Base-by-base conservation (phyloP, 2,797 vertebrate species). In the Ispidina picta region DNA sequence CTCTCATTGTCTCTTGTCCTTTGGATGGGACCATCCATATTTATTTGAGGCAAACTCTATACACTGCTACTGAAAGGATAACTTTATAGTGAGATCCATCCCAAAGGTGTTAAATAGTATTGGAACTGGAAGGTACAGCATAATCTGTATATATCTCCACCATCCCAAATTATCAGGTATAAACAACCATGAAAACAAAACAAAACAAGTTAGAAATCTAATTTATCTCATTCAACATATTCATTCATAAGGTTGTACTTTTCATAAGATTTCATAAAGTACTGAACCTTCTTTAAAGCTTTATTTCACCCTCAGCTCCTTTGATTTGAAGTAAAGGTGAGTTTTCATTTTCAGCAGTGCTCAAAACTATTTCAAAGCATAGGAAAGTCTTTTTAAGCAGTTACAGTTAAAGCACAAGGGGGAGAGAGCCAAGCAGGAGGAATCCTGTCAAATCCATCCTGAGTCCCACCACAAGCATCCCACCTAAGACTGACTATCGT, bases 171-270 rank as follows among this genome's bases (percentile, higher is more conserved):
- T 55, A 58, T 13, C 41, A 41, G 21, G 6, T 23, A 21, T 5
- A 49, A 6, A 81, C 17, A 56, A 83, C 41, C 1, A 2, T 4
- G 7, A 10, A 11, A 12, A 58, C 49, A 49, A n/a, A 52, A 54
- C 33, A 46, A n/a, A 60, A 16, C 18, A 20, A 41, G 2, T 31
- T 41, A 86, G 66, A 72, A 78, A 46, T 52, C 44, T 58, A 29
- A 46, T 33, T 68, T 80, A 31, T 20, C 18, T 90, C 33, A n/a
- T 77, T 68, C 0, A 0, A 31, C 0, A 0, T 41, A 48, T 63
- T 62, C 59, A 46, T 78, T 60, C 6, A 85, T 23, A 62, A 66
- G 69, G 41, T 4, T 33, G 5, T 44, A 8, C 4, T 77, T 90
- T 78, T 58, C 37, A 3, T 35, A 58, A 46, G 25, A 78, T 54